Evolutionary conservation across 2,797 vertebrate species (phyloP).

Genomic region (Anguilla anguilla): DNA sequence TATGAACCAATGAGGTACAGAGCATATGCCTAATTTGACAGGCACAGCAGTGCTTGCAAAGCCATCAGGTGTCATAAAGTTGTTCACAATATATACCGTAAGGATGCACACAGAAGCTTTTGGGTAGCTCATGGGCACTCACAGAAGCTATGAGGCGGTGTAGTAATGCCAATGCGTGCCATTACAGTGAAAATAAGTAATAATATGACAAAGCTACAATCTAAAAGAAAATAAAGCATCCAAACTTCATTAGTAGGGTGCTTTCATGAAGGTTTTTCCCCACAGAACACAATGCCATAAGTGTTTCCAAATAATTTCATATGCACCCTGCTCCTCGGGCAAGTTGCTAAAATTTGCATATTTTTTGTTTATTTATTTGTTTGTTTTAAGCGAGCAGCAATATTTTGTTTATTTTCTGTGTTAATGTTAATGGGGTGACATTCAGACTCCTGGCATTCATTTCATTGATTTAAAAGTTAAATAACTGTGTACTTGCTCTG

Average conservation of each 20-base stretch:
- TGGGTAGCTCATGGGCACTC: not conserved
- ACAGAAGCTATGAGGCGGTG: not conserved
- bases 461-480: constrained; percentile 12
- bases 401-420: not conserved
- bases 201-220: not conserved
- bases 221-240: not conserved
- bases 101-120: not conserved
- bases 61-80: not conserved
- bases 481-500: not conserved
- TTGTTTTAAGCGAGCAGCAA: not conserved
- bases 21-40: not conserved
- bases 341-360: not conserved
- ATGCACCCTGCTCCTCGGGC: not conserved
- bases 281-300: not conserved
- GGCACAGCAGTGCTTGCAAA: not conserved
- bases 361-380: not conserved
- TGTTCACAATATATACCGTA: not conserved
- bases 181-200: not conserved
- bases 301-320: not conserved
- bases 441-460: not conserved
- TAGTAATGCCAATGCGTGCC: not conserved
- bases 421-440: not conserved
- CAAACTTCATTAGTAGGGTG: not conserved
- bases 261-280: not conserved
- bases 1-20: not conserved